Evolutionary conservation across 2,797 vertebrate genomes (phyloP).

Genomic region (Ctenosaura bakeri): DNA sequence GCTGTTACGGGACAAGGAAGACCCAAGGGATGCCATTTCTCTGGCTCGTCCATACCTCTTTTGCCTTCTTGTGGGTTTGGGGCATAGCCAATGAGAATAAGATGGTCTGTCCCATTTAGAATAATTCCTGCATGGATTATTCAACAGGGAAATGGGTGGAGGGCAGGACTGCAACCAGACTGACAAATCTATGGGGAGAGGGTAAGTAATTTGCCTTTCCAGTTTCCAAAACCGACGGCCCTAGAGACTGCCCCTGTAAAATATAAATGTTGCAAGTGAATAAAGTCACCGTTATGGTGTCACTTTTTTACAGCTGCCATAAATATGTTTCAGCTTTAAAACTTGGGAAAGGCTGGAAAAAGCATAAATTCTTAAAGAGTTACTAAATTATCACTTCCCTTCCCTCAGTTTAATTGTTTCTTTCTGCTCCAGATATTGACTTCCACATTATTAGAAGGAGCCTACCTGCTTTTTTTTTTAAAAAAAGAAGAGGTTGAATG

Average conservation of each 20-base stretch:
- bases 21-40: neutral
- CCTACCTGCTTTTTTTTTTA: conserved; percentile 34
- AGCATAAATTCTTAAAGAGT: conserved; percentile 56
- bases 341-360: conserved; percentile 19
- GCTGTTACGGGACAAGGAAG: neutral
- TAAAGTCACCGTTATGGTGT: conserved; percentile 34
- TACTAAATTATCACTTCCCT: conserved; percentile 54
- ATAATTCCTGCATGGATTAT: neutral
- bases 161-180: neutral
- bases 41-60: neutral
- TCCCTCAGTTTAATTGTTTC: conserved; percentile 32
- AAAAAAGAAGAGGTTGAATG: conserved; percentile 48
- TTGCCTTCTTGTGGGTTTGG: neutral
- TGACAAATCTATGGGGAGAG: neutral
- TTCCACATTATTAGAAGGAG: conserved; percentile 31
- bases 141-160: neutral
- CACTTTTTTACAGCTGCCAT: conserved; percentile 59
- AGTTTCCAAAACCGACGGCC: neutral
- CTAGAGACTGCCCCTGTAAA: fast-evolving
- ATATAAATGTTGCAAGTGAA: conserved; percentile 40
- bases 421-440: conserved; percentile 42
- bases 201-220: neutral
- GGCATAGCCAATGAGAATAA: neutral
- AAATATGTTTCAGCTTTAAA: conserved; percentile 52
- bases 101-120: neutral